Evolutionary conservation across 1,140 invertebrate species (phyloP).

Genomic region (Calephelis virginiensis): DNA sequence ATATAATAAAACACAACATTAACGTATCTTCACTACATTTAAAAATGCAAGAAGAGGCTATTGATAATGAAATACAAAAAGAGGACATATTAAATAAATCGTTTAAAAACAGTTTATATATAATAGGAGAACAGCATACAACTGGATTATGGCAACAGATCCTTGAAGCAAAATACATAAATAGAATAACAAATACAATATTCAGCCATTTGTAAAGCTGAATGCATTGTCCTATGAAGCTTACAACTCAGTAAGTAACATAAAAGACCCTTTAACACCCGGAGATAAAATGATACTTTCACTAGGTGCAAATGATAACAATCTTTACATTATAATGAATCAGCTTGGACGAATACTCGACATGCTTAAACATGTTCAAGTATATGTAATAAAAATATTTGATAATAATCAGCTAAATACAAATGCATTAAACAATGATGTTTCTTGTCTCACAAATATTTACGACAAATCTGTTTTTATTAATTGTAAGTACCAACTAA

Average conservation of each 20-base stretch:
- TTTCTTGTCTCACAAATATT: neutral
- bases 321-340: neutral
- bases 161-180: too few species aligned
- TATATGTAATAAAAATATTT: neutral
- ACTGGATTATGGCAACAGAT: neutral
- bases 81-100: neutral
- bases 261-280: too few species aligned
- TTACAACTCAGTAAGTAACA: too few species aligned
- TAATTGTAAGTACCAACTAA: too few species aligned
- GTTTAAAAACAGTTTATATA: neutral
- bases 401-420: neutral
- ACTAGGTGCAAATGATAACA: too few species aligned
- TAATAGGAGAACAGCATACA: conserved; percentile 1
- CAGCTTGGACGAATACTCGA: conserved; percentile 1
- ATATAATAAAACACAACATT: neutral
- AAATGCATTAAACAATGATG: neutral
- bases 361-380: neutral
- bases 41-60: neutral
- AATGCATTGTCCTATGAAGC: too few species aligned
- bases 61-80: neutral
- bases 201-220: too few species aligned
- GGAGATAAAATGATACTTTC: too few species aligned
- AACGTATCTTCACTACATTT: neutral
- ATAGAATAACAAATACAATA: too few species aligned
- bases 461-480: too few species aligned